Evolutionary conservation across 2,888 invertebrate genomes (phyloP).

Genomic region (Sclerodermus sp.): DNA sequence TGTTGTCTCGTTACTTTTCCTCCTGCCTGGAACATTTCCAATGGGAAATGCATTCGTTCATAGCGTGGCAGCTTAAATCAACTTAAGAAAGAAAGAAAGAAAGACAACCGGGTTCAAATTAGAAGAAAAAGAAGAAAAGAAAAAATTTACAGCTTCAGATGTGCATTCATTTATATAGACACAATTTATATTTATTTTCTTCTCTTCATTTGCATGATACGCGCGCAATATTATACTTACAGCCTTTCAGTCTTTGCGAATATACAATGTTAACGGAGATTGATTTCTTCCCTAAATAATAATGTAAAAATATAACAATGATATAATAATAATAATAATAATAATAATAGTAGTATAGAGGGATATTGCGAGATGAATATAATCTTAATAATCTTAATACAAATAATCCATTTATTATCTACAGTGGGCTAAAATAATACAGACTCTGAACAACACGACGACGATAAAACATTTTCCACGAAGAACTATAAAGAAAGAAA

Average conservation of each 20-base stretch:
- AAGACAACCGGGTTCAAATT: too few species aligned
- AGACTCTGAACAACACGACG: constrained; percentile 18
- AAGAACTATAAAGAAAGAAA: constrained; percentile 3
- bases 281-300: constrained; percentile 37
- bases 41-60: too few species aligned
- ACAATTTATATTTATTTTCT: constrained; percentile 38
- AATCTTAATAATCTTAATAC: constrained; percentile 18
- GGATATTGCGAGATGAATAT: constrained; percentile 15
- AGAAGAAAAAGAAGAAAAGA: too few species aligned
- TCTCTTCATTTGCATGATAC: constrained; percentile 20
- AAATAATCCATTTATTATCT: constrained; percentile 30
- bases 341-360: constrained; percentile 26
- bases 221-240: constrained; percentile 33
- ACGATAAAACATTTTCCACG: constrained; percentile 14
- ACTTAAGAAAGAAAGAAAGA: constrained; percentile 6
- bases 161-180: constrained; percentile 25
- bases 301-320: constrained; percentile 42
- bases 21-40: too few species aligned
- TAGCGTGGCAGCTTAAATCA: too few species aligned
- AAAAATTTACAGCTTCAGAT: too few species aligned
- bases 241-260: constrained; percentile 56
- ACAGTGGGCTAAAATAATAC: constrained; percentile 26
- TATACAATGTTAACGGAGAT: constrained; percentile 49
- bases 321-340: constrained; percentile 36
- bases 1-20: too few species aligned